A percentile compares a stretch with the other conserved stretches of the same genome.
Conservation (phyloP, 2,113 vertebrate genomes). For the Crocuta crocuta region DNA sequence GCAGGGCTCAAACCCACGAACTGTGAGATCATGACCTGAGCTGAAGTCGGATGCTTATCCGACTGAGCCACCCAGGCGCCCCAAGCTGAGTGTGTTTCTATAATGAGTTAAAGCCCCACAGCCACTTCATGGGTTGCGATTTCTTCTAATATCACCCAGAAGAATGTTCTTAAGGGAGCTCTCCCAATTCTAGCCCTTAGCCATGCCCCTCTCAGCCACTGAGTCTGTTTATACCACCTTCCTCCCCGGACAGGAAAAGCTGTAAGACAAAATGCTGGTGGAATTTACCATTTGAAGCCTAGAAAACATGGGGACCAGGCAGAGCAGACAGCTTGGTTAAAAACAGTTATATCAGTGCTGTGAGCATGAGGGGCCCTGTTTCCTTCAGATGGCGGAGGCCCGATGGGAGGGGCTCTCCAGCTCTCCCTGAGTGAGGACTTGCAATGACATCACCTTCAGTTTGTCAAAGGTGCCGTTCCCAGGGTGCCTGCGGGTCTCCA, state of each 20-base stretch:
- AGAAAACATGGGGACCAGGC: background rate
- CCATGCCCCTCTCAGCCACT: background rate
- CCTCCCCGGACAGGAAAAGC: background rate
- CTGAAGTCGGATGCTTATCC: too few relatives aligned
- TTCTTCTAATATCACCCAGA: background rate
- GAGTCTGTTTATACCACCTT: background rate
- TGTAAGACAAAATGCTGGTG: background rate
- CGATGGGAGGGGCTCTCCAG: accelerated
- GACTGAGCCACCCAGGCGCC: too few relatives aligned
- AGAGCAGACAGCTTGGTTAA: background rate
- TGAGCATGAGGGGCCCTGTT: background rate
- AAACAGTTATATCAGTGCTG: background rate
- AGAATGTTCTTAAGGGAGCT: background rate
- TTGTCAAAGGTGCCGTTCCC: background rate
- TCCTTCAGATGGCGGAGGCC: background rate
- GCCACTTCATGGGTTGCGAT: background rate
- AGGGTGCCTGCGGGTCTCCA: background rate
- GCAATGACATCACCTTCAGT: accelerated
- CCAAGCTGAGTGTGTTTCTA: background rate
- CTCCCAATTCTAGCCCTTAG: background rate
- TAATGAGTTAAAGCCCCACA: background rate
- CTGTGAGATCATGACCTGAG: too few relatives aligned
- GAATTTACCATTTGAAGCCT: background rate
- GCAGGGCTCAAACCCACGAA: too few relatives aligned
- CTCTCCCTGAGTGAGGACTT: background rate